A percentile compares a stretch with the other conserved stretches of the same genome.
phyloP scores from a whole-genome alignment of 2,113 vertebrate species.

The Otocyon megalotis region DNA sequence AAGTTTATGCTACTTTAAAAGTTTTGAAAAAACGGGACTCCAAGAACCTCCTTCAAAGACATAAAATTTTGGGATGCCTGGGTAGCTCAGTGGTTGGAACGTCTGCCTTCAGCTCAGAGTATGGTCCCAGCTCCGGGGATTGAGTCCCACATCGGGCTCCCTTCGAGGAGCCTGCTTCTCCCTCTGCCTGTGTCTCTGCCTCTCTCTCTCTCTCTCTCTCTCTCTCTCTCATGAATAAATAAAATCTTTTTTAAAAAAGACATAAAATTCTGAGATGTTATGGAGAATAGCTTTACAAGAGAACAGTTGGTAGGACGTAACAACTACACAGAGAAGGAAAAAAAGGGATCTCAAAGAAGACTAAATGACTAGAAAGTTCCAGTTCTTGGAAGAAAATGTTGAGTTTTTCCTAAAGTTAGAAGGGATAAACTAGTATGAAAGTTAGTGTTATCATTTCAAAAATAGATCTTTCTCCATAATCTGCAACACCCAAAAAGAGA shows the following conservation, averaged over 20 bases:
- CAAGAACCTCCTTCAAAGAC: neutral
- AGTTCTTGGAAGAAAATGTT: neutral
- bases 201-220: no score
- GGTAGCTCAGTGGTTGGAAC: no score
- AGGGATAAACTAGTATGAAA: neutral
- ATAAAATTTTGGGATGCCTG: neutral
- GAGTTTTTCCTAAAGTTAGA: neutral
- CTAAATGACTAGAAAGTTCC: neutral
- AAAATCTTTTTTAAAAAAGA: neutral
- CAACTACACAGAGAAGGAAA: neutral
- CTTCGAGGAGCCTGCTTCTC: no score
- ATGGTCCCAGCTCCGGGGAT: no score
- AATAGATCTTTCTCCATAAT: neutral
- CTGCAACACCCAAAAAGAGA: neutral
- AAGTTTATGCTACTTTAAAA: neutral
- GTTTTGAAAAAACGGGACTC: neutral
- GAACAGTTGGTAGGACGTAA: neutral
- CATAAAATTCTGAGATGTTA: neutral
- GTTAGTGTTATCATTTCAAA: neutral
- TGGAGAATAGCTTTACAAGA: neutral
- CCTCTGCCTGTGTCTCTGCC: no score
- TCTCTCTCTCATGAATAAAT: no score
- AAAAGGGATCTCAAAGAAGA: neutral
- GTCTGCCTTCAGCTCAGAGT: no score
- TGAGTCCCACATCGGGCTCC: no score